phyloP scores from a whole-genome alignment of 2,888 invertebrate genomes.

The Noctua janthina region DNA sequence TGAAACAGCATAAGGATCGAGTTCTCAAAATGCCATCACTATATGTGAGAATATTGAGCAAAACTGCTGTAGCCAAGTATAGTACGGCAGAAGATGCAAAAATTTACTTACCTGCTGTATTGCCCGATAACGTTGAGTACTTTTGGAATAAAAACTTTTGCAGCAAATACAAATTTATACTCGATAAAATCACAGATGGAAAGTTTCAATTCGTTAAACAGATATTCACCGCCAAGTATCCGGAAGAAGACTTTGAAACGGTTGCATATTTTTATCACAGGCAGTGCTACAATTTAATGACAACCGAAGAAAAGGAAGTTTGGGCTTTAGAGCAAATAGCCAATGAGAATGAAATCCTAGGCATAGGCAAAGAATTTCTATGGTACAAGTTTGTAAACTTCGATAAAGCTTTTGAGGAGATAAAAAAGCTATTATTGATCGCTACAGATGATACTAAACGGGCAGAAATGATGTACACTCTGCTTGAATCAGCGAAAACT shows the following conservation, averaged over 20 bases:
- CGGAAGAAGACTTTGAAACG: slow-evolving; percentile 74
- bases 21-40: slow-evolving; percentile 70
- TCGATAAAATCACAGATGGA: slow-evolving; percentile 73
- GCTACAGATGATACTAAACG: slow-evolving; percentile 69
- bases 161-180: slow-evolving; percentile 66
- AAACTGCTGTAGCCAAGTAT: slow-evolving; percentile 67
- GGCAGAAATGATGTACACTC: slow-evolving; percentile 69
- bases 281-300: slow-evolving; percentile 72
- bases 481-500: slow-evolving; percentile 72
- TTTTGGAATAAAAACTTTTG: slow-evolving; percentile 75
- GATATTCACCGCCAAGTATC: slow-evolving; percentile 73
- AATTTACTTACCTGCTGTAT: slow-evolving; percentile 66
- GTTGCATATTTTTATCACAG: slow-evolving; percentile 68
- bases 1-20: slow-evolving; percentile 75
- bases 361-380: slow-evolving; percentile 70
- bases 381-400: slow-evolving; percentile 80
- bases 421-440: slow-evolving; percentile 71
- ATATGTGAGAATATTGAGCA: slow-evolving; percentile 72
- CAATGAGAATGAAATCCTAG: slow-evolving; percentile 71
- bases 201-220: slow-evolving; percentile 73
- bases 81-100: slow-evolving; percentile 73
- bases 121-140: slow-evolving; percentile 64
- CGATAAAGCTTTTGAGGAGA: slow-evolving; percentile 72
- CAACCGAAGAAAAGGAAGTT: slow-evolving; percentile 71
- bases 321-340: slow-evolving; percentile 79